These are phyloP conservation scores for Crossaster papposus DNA, from an alignment of 53 echinoderm and acorn worm species.

Conservation along the genomic window DNA sequence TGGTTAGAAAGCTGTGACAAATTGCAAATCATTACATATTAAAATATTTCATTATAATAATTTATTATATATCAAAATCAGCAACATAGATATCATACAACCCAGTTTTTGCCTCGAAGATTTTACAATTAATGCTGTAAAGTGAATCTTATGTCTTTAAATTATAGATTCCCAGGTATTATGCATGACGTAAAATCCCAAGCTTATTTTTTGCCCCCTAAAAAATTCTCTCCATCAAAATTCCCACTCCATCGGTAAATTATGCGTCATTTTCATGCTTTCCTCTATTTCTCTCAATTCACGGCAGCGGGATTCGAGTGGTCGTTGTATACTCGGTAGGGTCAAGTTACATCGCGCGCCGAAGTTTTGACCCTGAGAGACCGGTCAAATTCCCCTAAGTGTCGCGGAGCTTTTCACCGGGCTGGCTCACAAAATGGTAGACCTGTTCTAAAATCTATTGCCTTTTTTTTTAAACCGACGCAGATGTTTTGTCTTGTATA, in stretches of 20 bases:
- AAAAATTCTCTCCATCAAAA: neutral
- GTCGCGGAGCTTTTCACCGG: neutral
- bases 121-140: too few species aligned
- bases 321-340: neutral
- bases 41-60: too few species aligned
- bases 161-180: too few species aligned
- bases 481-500: neutral
- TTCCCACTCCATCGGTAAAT: constrained; percentile 1
- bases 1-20: too few species aligned
- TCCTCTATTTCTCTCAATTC: neutral
- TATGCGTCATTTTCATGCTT: constrained; percentile 1
- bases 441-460: too few species aligned
- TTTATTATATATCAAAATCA: too few species aligned
- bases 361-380: constrained; percentile 22
- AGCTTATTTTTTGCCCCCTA: neutral
- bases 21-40: too few species aligned
- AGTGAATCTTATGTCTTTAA: too few species aligned
- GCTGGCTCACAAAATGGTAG: neutral
- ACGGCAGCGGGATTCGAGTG: constrained; percentile 3
- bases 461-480: neutral
- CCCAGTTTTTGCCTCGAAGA: too few species aligned
- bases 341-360: constrained; percentile 14
- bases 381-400: constrained; percentile 19
- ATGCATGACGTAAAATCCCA: neutral
- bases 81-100: too few species aligned